Conservation (phyloP, 2,113 vertebrate species). For the Anser brachyrhynchus region DNA sequence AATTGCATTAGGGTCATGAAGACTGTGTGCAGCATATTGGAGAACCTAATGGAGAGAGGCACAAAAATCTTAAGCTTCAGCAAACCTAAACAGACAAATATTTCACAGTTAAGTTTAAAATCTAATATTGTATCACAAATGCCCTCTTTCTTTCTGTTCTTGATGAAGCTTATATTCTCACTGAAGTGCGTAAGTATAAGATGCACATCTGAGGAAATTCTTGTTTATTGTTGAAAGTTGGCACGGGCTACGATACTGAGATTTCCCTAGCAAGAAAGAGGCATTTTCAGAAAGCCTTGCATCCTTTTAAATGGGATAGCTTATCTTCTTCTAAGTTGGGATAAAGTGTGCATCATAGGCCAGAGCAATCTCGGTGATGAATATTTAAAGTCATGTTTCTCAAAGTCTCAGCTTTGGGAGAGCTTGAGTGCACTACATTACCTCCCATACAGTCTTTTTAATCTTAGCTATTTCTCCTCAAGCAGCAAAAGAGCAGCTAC, state of each 20-base stretch:
- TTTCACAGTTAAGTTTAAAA: neutral
- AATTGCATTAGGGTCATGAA: neutral
- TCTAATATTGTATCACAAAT: neutral
- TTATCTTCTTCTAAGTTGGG: neutral
- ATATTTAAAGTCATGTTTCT: neutral
- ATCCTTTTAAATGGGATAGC: neutral
- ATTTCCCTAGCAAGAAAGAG: neutral
- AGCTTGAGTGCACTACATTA: neutral
- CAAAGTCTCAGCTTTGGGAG: neutral
- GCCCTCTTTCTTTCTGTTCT: neutral
- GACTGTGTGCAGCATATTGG: neutral
- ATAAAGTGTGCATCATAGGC: neutral
- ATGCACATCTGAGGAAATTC: neutral
- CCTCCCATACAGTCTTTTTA: neutral
- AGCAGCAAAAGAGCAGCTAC: neutral
- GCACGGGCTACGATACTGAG: neutral
- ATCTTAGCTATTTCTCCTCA: neutral
- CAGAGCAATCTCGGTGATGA: neutral
- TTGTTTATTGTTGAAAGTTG: neutral
- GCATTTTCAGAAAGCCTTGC: neutral
- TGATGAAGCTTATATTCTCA: neutral
- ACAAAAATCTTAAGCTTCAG: neutral
- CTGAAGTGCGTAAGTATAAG: neutral
- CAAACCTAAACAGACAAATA: neutral
- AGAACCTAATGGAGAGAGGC: neutral